Evolutionary conservation across 1,140 invertebrate genomes (phyloP).

Genomic region (Hesperophylax magnus): DNA sequence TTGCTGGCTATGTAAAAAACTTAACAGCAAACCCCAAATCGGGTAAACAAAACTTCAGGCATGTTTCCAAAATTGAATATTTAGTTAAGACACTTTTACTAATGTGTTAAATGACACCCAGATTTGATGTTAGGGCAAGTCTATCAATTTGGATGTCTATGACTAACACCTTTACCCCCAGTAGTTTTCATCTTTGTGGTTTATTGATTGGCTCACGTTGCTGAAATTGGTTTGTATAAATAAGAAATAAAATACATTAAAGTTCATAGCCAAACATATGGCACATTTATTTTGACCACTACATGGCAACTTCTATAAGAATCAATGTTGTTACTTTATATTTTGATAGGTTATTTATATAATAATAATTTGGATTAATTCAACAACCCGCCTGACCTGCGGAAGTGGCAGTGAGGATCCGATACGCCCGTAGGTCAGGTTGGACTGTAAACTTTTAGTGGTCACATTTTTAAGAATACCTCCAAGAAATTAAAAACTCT

Average conservation of each 20-base stretch:
- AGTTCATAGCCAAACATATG: slow-evolving; percentile 71
- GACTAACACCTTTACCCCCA: too few relatives aligned
- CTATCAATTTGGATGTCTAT: too few relatives aligned
- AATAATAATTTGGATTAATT: slow-evolving; percentile 51
- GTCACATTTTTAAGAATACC: slow-evolving; percentile 59
- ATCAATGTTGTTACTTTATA: slow-evolving; percentile 65
- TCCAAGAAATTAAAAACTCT: slow-evolving; percentile 71
- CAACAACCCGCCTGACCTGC: slow-evolving; percentile 9
- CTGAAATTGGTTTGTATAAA: neutral
- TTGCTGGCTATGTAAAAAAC: too few relatives aligned
- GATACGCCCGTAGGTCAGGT: neutral
- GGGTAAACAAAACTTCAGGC: too few relatives aligned
- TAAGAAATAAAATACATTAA: slow-evolving; percentile 47
- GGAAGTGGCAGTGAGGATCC: neutral
- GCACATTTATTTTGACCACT: slow-evolving; percentile 73
- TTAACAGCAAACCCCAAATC: too few relatives aligned
- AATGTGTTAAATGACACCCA: too few relatives aligned
- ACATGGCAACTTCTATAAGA: slow-evolving; percentile 72
- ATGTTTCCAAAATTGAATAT: too few relatives aligned
- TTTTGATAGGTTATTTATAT: slow-evolving; percentile 54
- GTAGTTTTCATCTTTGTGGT: too few relatives aligned
- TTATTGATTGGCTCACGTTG: too few relatives aligned
- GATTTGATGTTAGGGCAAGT: too few relatives aligned
- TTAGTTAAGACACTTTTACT: too few relatives aligned
- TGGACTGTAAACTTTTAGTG: slow-evolving; percentile 37